Percentiles rank a stretch among this genome's conserved stretches.
Evolutionary conservation across 2,113 vertebrate genomes (phyloP).

Genomic region (Proteles cristata): DNA sequence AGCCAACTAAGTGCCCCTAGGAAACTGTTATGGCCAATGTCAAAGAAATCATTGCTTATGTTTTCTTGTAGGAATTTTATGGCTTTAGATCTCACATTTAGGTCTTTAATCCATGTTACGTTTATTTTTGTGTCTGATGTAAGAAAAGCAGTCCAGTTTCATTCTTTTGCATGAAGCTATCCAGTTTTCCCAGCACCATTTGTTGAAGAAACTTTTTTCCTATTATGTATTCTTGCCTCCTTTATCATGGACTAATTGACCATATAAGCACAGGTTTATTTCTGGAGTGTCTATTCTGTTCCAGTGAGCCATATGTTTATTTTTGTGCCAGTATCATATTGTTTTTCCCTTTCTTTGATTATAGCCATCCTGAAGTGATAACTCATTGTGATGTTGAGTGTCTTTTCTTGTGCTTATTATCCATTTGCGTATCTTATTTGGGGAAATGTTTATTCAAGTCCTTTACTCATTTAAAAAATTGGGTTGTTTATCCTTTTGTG

Average conservation of each 20-base stretch:
- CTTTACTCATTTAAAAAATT: not conserved
- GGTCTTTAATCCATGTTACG: not conserved
- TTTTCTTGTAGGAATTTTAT: not conserved
- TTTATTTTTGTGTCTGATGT: not conserved
- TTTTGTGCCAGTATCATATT: not conserved
- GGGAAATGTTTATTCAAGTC: not conserved
- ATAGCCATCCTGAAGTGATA: not conserved
- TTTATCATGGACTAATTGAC: not conserved
- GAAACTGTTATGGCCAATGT: not conserved
- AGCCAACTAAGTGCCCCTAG: not conserved
- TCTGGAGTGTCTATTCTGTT: not conserved
- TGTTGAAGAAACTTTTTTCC: not conserved
- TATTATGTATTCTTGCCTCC: not conserved
- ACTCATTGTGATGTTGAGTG: not conserved
- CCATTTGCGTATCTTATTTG: not conserved
- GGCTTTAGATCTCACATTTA: not conserved
- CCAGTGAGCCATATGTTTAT: not conserved
- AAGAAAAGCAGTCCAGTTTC: not conserved
- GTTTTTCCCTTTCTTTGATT: not conserved
- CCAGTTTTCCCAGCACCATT: not conserved
- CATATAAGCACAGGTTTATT: not conserved
- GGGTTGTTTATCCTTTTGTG: not conserved
- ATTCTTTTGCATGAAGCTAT: not conserved
- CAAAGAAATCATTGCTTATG: not conserved
- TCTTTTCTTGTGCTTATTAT: not conserved